Percentiles rank a stretch among this genome's conserved stretches.
phyloP scores from a whole-genome alignment of 2,113 vertebrate species.

The Gobius niger region DNA sequence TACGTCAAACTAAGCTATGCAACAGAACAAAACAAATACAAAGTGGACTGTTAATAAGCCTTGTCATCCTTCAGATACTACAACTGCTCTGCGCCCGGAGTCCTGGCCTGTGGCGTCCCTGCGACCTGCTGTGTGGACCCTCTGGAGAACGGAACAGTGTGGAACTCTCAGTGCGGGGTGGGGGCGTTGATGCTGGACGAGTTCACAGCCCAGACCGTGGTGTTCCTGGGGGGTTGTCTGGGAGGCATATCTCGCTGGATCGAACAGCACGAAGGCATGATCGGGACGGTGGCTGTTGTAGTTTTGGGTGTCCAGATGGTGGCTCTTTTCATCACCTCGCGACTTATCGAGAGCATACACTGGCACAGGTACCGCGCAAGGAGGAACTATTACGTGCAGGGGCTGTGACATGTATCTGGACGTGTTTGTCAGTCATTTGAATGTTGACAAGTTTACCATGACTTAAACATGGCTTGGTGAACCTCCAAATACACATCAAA shows the following conservation, averaged over 20 bases:
- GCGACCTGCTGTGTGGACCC: slow-evolving; percentile 87
- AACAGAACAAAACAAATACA: too few species aligned
- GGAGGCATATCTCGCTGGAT: slow-evolving; percentile 78
- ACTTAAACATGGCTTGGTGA: not conserved
- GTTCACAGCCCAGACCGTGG: slow-evolving; percentile 58
- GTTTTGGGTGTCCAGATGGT: slow-evolving; percentile 75
- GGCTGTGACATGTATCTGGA: not conserved
- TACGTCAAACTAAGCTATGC: too few species aligned
- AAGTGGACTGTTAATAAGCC: not conserved
- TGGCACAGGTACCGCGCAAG: slow-evolving; percentile 39
- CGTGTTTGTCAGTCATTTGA: not conserved
- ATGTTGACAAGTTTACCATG: not conserved
- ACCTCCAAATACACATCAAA: not conserved
- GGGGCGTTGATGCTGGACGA: slow-evolving; percentile 77
- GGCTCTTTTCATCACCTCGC: slow-evolving; percentile 69
- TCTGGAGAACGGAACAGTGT: slow-evolving; percentile 75
- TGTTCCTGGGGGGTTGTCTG: slow-evolving; percentile 82
- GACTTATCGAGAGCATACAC: slow-evolving; percentile 71
- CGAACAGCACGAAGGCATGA: slow-evolving; percentile 46
- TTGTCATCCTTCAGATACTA: slow-evolving; percentile 80
- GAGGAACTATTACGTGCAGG: not conserved
- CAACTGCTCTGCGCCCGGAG: slow-evolving; percentile 87
- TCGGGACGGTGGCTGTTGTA: not conserved
- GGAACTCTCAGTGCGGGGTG: slow-evolving; percentile 83
- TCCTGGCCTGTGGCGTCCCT: slow-evolving; percentile 85